Percentiles rank a stretch among this genome's conserved stretches.
These are phyloP conservation scores for Stigmatopora argus DNA, from an alignment of 2,113 vertebrate genomes.

Conservation along the genomic window DNA sequence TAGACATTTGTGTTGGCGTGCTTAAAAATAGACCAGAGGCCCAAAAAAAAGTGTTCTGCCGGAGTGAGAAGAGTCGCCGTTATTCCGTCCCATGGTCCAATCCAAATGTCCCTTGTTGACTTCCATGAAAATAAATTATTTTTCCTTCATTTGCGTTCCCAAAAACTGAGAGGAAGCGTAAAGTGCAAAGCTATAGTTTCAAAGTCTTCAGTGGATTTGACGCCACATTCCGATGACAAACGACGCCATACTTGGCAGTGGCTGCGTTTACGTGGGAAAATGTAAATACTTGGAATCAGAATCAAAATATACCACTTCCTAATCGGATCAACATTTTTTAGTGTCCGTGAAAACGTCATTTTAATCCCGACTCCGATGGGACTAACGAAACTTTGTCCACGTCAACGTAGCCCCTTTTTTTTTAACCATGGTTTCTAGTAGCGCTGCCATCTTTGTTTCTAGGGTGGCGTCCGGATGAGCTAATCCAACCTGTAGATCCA, in stretches of 20 bases:
- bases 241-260: constrained; percentile 6
- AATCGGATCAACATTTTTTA: too few species aligned
- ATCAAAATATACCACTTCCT: too few species aligned
- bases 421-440: neutral
- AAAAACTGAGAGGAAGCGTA: constrained; percentile 31
- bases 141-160: constrained; percentile 37
- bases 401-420: neutral
- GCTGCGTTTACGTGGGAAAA: too few species aligned
- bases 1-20: constrained; percentile 26
- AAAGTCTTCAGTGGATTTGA: constrained; percentile 15
- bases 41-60: neutral
- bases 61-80: constrained; percentile 1
- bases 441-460: neutral
- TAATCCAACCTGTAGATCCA: neutral
- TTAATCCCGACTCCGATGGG: too few species aligned
- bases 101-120: constrained; percentile 16
- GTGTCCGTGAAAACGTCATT: too few species aligned
- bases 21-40: constrained; percentile 24
- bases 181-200: constrained; percentile 55
- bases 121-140: constrained; percentile 25
- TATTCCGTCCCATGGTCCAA: constrained; percentile 16
- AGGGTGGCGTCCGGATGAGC: neutral
- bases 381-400: neutral
- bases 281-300: too few species aligned
- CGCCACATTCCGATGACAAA: neutral